Evolutionary conservation across 2,113 vertebrate species (phyloP).

Genomic region (Muscicapa adusta): DNA sequence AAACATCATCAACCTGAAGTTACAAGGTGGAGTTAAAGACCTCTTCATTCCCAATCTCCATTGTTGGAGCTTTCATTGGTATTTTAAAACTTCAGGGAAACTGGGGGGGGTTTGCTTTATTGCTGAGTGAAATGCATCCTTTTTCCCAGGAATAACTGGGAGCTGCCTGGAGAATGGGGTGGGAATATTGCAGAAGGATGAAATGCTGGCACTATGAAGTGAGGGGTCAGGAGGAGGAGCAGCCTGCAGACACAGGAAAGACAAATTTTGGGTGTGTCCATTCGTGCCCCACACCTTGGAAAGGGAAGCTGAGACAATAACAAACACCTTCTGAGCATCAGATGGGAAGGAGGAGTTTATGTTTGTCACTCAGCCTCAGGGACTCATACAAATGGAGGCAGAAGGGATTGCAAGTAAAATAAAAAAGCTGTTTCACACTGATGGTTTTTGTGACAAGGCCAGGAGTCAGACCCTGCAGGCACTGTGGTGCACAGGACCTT

Average conservation of each 20-base stretch:
- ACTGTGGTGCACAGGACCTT: neutral
- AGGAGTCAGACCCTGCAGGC: neutral
- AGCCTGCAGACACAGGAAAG: neutral
- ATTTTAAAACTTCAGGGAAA: neutral
- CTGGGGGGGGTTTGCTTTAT: neutral
- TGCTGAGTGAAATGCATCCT: neutral
- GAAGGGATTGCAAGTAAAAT: neutral
- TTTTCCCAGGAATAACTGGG: neutral
- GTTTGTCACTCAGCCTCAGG: neutral
- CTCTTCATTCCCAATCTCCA: neutral
- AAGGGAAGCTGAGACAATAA: neutral
- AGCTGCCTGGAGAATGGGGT: rapidly evolving
- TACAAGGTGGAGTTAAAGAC: neutral
- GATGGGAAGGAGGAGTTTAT: neutral
- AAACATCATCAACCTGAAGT: neutral
- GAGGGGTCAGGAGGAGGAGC: neutral
- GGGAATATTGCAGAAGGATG: neutral
- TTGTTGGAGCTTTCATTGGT: neutral
- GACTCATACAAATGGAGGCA: neutral
- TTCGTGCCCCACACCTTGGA: neutral
- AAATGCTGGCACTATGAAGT: neutral
- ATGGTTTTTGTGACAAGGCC: neutral
- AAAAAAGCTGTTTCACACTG: neutral
- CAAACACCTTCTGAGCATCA: neutral
- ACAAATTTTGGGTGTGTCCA: no score